Evolutionary conservation across 2,797 vertebrate species (phyloP).

Genomic region (Sardinella longiceps): DNA sequence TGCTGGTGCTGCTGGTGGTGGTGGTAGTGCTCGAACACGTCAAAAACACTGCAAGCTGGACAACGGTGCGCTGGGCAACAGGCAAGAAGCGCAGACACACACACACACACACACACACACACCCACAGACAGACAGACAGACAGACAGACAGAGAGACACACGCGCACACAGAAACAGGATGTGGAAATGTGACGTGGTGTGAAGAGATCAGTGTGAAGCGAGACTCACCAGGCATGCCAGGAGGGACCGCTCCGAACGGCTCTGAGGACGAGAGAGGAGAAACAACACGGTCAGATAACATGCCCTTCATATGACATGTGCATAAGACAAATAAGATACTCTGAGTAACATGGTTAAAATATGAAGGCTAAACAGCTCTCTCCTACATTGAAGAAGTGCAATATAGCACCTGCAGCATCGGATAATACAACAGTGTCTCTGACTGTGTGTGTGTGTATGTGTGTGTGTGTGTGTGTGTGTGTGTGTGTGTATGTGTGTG

Average conservation of each 20-base stretch:
- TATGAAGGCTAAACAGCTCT: too few relatives aligned
- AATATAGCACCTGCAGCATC: background rate
- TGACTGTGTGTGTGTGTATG: background rate
- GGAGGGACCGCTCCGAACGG: constrained; percentile 90
- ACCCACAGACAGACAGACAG: constrained; percentile 65
- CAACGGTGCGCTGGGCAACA: constrained; percentile 62
- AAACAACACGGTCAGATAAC: constrained; percentile 26
- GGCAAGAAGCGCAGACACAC: constrained; percentile 74
- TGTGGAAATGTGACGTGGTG: constrained; percentile 55
- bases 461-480: background rate
- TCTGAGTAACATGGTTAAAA: too few relatives aligned
- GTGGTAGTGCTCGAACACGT: background rate
- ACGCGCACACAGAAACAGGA: constrained; percentile 65
- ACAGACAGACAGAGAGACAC: too few relatives aligned
- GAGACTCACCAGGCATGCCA: constrained; percentile 82
- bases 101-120: constrained; percentile 65
- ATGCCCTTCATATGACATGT: too few relatives aligned
- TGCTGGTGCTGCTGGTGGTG: background rate
- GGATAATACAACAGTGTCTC: background rate
- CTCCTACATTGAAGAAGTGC: background rate
- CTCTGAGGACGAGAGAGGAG: constrained; percentile 74
- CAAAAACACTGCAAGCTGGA: background rate
- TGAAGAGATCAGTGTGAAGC: constrained; percentile 37
- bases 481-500: constrained; percentile 1
- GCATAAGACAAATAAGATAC: too few relatives aligned